Percentiles rank a stretch among this genome's conserved stretches.
These are phyloP conservation scores for Alectura lathami DNA, from an alignment of 2,113 vertebrate species.

Conservation along the genomic window DNA sequence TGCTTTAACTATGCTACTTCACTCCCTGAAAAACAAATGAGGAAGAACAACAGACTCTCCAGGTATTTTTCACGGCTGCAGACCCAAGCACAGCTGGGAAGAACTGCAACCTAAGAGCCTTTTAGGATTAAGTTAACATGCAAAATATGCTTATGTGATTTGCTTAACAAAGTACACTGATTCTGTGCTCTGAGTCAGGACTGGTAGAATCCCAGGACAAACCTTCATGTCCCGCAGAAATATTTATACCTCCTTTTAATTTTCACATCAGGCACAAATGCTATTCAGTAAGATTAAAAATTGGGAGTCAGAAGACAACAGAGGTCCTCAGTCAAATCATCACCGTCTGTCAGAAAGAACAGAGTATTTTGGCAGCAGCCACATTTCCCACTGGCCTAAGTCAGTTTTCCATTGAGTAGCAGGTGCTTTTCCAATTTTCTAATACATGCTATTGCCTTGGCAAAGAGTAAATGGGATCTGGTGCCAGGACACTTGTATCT, in stretches of 20 bases:
- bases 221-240: background rate
- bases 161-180: background rate
- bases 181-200: background rate
- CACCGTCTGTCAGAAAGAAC: background rate
- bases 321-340: conserved; percentile 25
- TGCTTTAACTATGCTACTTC: background rate
- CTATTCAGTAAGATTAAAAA: background rate
- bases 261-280: background rate
- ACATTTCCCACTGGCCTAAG: conserved; percentile 34
- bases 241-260: conserved; percentile 44
- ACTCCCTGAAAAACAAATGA: background rate
- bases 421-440: conserved; percentile 20
- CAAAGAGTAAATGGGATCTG: background rate
- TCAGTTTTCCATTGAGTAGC: conserved; percentile 23
- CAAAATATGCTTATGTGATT: background rate
- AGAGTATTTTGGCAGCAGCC: background rate
- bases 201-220: background rate
- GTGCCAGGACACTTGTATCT: conserved; percentile 55
- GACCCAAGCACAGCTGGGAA: background rate
- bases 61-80: background rate
- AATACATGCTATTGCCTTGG: background rate
- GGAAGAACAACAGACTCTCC: background rate
- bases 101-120: background rate
- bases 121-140: background rate
- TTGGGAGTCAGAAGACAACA: background rate